These are phyloP conservation scores for Drosophila leonis DNA, from an alignment of 2,888 invertebrate genomes.

Conservation along the genomic window DNA sequence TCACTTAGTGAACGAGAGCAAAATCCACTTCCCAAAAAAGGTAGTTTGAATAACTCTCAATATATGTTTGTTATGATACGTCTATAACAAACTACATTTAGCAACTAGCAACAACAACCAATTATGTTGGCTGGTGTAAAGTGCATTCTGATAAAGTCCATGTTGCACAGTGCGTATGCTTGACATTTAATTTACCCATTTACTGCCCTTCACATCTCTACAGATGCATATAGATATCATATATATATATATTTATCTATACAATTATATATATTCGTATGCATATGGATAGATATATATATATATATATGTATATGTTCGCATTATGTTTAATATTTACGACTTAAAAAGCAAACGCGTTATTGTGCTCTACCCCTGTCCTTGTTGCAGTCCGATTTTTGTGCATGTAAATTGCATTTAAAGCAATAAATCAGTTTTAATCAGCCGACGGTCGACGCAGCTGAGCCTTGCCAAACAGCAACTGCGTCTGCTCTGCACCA, in stretches of 20 bases:
- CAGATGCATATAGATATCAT: constrained; percentile 1
- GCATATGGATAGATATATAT: background rate
- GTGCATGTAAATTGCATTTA: constrained; percentile 80
- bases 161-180: constrained; percentile 46
- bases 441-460: constrained; percentile 68
- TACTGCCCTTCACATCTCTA: constrained; percentile 4
- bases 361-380: constrained; percentile 37
- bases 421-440: constrained; percentile 79
- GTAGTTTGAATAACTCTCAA: no score
- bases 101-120: background rate
- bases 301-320: constrained; percentile 8
- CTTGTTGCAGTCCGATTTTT: constrained; percentile 46
- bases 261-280: constrained; percentile 7
- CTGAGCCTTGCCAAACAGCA: constrained; percentile 55
- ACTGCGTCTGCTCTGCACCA: constrained; percentile 43
- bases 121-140: constrained; percentile 15
- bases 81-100: background rate
- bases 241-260: background rate
- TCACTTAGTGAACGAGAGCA: background rate
- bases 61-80: background rate
- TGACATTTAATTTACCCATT: constrained; percentile 46
- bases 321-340: constrained; percentile 53
- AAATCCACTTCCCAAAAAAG: background rate
- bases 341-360: constrained; percentile 50
- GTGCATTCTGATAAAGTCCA: constrained; percentile 26